Evolutionary conservation across 2,888 invertebrate species (phyloP).

Genomic region (Artemia sp.): DNA sequence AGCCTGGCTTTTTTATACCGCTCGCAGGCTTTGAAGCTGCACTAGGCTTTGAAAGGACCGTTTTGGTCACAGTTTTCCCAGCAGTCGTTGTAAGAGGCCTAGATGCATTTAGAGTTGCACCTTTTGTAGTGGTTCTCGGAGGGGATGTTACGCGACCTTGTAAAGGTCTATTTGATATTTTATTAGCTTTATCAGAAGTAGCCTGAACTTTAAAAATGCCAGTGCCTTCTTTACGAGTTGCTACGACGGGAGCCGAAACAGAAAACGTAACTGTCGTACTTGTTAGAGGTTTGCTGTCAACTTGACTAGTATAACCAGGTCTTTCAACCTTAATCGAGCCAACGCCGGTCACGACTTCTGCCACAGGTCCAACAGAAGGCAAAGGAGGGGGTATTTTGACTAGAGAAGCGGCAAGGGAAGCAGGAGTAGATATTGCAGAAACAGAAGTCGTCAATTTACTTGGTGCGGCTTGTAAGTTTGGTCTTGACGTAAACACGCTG

Average conservation of each 20-base stretch:
- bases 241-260: not conserved
- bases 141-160: not conserved
- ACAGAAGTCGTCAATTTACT: not conserved
- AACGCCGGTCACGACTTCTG: constrained; percentile 6
- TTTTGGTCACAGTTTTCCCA: not conserved
- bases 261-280: not conserved
- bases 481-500: not conserved
- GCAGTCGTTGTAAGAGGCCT: not conserved
- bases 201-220: not conserved
- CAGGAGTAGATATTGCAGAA: not conserved
- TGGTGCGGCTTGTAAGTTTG: not conserved
- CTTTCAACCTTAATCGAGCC: constrained; percentile 14
- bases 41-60: not conserved
- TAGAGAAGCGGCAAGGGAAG: constrained; percentile 3
- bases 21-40: not conserved
- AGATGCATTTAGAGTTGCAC: not conserved
- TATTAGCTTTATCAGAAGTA: not conserved
- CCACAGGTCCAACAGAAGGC: constrained; percentile 14
- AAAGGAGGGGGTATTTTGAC: constrained; percentile 10
- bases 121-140: not conserved
- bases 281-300: not conserved
- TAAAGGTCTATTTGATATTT: not conserved
- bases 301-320: constrained; percentile 11
- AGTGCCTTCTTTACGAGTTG: not conserved
- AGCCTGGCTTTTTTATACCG: not conserved